Percentiles rank a stretch among this genome's conserved stretches.
phyloP scores from a whole-genome alignment of 2,113 vertebrate genomes.

The Phasianus colchicus region DNA sequence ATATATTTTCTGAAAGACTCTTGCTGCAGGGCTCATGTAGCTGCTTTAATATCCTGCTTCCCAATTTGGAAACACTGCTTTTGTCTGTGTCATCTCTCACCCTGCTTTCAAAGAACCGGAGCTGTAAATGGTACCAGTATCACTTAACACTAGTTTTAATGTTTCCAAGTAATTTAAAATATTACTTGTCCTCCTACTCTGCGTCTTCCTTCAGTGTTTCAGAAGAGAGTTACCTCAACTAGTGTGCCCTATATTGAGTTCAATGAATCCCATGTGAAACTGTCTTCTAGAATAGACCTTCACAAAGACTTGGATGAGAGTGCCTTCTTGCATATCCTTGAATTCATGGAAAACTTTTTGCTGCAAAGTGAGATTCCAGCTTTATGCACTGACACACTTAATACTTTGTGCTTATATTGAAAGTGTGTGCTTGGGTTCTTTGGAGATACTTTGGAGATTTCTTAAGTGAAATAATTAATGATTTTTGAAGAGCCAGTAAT shows the following conservation, averaged over 20 bases:
- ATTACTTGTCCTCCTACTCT: not conserved
- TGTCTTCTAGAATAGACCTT: not conserved
- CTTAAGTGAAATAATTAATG: not conserved
- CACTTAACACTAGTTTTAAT: not conserved
- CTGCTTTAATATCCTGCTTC: not conserved
- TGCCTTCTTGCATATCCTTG: not conserved
- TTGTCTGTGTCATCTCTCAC: not conserved
- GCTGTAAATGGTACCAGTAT: not conserved
- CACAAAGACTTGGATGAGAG: not conserved
- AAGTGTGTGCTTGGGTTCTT: not conserved
- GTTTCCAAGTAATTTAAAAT: not conserved
- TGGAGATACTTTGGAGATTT: not conserved
- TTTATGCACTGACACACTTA: not conserved
- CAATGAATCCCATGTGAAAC: not conserved
- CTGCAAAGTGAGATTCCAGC: not conserved
- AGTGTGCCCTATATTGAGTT: not conserved
- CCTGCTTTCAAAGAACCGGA: not conserved
- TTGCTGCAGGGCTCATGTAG: not conserved
- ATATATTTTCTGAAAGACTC: not conserved
- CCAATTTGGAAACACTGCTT: not conserved
- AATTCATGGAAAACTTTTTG: not conserved
- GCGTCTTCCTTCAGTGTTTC: not conserved
- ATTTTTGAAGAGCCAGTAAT: not conserved
- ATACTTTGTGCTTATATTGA: not conserved
- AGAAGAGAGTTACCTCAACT: not conserved